Percentiles rank a stretch among this genome's conserved stretches.
phyloP scores from a whole-genome alignment of 2,888 invertebrate species.

The Eudasyphora cyanicolor region DNA sequence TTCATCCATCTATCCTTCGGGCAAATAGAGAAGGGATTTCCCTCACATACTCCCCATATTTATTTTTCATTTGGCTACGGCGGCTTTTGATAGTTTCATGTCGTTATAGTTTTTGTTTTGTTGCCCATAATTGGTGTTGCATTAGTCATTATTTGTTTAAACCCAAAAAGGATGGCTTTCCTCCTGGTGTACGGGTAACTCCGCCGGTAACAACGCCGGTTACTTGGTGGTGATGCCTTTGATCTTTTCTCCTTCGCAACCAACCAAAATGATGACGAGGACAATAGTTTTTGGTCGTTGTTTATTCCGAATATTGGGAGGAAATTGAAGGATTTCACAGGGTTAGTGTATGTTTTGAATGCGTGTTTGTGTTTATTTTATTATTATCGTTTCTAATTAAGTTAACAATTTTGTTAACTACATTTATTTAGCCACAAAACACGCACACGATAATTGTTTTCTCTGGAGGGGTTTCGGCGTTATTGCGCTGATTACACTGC shows the following conservation, averaged over 20 bases:
- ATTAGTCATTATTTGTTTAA: constrained; percentile 26
- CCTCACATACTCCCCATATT: constrained; percentile 47
- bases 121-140: constrained; percentile 36
- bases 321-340: constrained; percentile 52
- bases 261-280: not conserved
- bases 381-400: constrained; percentile 58
- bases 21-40: constrained; percentile 49
- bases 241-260: constrained; percentile 18
- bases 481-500: not conserved
- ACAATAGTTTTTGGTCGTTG: constrained; percentile 48
- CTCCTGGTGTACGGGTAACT: not conserved
- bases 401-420: constrained; percentile 59
- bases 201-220: constrained; percentile 5
- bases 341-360: not conserved
- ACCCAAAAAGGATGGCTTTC: not conserved
- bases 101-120: constrained; percentile 29
- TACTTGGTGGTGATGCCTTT: constrained; percentile 50
- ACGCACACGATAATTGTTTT: constrained; percentile 62
- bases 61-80: not conserved
- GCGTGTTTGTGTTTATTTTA: constrained; percentile 57
- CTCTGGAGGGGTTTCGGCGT: constrained; percentile 46
- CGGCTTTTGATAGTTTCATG: constrained; percentile 41
- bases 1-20: not conserved
- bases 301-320: constrained; percentile 9
- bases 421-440: constrained; percentile 57